A percentile compares a stretch with the other conserved stretches of the same genome.
phyloP scores from a whole-genome alignment of 35 echinoderm and acorn worm genomes.

The Diadema setosum region DNA sequence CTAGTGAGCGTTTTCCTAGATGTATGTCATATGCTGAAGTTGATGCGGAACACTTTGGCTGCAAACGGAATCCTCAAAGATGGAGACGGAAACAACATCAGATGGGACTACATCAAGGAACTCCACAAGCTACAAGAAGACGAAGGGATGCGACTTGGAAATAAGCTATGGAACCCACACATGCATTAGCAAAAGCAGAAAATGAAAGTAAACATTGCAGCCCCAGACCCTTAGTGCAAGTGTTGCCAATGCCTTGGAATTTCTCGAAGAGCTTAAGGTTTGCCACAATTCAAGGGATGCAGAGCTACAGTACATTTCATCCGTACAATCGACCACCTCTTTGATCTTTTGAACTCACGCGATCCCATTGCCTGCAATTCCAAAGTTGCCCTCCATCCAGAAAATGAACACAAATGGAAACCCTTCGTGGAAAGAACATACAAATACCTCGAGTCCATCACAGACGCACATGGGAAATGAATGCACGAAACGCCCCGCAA shows the following conservation, averaged over 20 bases:
- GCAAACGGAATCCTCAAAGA: not conserved
- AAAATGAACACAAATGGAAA: not conserved
- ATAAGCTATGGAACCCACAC: slow-evolving; percentile 28
- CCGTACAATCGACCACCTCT: slow-evolving; percentile 25
- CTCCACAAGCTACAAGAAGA: slow-evolving; percentile 44
- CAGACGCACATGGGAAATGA: not conserved
- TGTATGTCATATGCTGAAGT: slow-evolving; percentile 57
- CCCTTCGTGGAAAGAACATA: not conserved
- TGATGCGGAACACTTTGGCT: slow-evolving; percentile 6
- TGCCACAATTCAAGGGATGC: slow-evolving; percentile 34
- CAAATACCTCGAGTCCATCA: not conserved
- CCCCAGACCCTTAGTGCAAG: slow-evolving; percentile 31
- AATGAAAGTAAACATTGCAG: slow-evolving; percentile 52
- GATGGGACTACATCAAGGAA: slow-evolving; percentile 1
- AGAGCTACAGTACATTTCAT: slow-evolving; percentile 46
- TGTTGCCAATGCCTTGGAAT: slow-evolving; percentile 57
- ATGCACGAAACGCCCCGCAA: slow-evolving; percentile 6
- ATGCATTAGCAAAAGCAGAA: slow-evolving; percentile 34
- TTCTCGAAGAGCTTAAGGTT: not conserved
- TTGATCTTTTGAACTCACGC: slow-evolving; percentile 59
- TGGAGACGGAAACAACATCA: not conserved
- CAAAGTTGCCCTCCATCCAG: not conserved
- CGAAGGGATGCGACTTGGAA: slow-evolving; percentile 14
- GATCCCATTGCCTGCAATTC: slow-evolving; percentile 29
- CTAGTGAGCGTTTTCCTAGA: slow-evolving; percentile 25